Conservation (phyloP, 2,797 vertebrate genomes). For the Mus spretus region DNA sequence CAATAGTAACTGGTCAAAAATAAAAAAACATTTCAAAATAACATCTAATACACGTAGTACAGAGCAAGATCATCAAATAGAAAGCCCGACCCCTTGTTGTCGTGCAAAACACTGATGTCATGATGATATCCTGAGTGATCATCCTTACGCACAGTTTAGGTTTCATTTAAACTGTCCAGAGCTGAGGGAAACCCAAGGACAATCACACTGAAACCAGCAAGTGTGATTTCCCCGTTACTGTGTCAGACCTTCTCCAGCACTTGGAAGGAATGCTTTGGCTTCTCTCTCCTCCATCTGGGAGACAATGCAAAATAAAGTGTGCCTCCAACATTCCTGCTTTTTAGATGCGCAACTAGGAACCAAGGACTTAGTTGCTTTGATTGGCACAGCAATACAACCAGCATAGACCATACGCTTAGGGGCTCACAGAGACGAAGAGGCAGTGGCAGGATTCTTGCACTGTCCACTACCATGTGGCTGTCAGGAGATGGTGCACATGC, state of each 20-base stretch:
- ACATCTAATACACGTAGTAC: not conserved
- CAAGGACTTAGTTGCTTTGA: not conserved
- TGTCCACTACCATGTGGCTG: not conserved
- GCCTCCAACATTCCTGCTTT: not conserved
- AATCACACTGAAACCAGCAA: not conserved
- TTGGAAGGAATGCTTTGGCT: not conserved
- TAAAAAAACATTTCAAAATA: slow-evolving; percentile 29
- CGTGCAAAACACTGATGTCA: not conserved
- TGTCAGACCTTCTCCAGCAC: not conserved
- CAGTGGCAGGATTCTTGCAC: not conserved
- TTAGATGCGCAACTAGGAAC: not conserved
- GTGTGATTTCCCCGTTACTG: not conserved
- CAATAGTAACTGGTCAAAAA: slow-evolving; percentile 23
- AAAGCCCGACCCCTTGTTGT: not conserved
- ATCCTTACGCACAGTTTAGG: not conserved
- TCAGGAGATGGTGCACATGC: not conserved
- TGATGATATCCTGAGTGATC: not conserved
- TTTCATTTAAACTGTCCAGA: not conserved
- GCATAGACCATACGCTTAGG: not conserved
- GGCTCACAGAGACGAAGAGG: not conserved
- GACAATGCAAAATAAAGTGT: not conserved
- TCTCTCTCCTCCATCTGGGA: not conserved
- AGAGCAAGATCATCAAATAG: not conserved
- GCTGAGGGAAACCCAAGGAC: not conserved
- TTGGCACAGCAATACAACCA: not conserved